A percentile compares a stretch with the other conserved stretches of the same genome.
These are phyloP conservation scores for Gastrophysa polygoni DNA, from an alignment of 2,888 invertebrate genomes.

Conservation along the genomic window DNA sequence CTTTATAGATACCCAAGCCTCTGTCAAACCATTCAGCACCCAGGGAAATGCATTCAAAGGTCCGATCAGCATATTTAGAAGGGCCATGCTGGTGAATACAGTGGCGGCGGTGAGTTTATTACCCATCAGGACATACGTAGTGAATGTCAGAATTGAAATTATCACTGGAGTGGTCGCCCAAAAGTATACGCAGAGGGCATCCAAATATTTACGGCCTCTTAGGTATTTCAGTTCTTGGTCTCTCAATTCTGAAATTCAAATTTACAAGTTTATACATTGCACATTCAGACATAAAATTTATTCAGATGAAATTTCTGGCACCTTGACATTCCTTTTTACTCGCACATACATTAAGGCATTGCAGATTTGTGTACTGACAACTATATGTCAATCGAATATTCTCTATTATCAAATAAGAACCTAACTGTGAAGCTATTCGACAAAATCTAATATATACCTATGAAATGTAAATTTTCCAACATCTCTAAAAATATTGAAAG, in stretches of 20 bases:
- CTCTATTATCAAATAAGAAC: too few relatives aligned
- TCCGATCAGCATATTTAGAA: conserved; percentile 94
- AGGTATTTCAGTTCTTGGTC: conserved; percentile 77
- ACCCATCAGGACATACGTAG: conserved; percentile 78
- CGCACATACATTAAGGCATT: too few relatives aligned
- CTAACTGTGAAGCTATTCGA: too few relatives aligned
- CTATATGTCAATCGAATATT: too few relatives aligned
- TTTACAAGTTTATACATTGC: too few relatives aligned
- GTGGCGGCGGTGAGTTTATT: conserved; percentile 84
- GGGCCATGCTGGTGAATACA: conserved; percentile 91
- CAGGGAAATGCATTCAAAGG: conserved; percentile 98
- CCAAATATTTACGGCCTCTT: conserved; percentile 89
- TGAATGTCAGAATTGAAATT: conserved; percentile 83
- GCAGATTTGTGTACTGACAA: too few relatives aligned
- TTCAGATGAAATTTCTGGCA: too few relatives aligned
- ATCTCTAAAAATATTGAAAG: too few relatives aligned
- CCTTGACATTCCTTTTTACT: too few relatives aligned
- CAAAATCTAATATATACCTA: too few relatives aligned
- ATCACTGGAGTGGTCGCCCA: conserved; percentile 98
- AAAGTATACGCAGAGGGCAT: conserved; percentile 96
- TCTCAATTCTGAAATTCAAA: conserved; percentile 64
- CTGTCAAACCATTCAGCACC: conserved; percentile 95
- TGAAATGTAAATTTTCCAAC: too few relatives aligned
- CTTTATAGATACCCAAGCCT: conserved; percentile 93
- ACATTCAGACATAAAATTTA: too few relatives aligned